Base-by-base conservation (phyloP, 2,797 vertebrate genomes). In the Lutjanus argentimaculatus region DNA sequence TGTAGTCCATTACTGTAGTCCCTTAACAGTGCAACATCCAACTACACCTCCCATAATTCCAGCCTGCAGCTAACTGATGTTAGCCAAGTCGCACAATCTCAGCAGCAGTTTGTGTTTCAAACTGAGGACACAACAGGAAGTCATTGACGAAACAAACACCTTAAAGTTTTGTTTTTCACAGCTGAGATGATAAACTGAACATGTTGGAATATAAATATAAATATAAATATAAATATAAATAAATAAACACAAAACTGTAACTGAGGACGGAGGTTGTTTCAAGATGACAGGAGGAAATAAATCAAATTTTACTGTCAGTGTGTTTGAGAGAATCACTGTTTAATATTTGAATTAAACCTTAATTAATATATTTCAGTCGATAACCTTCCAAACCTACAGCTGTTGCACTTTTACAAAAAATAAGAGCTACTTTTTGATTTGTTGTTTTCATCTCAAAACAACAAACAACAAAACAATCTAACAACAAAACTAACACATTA, bases 11-110 rank as follows among this genome's bases (percentile, higher is more conserved):
- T 58, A 4, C 11, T 67, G 68, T 25, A 14, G 77, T 72, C 36
- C 25, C 67, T 59, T 57, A 42, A 65, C 36, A 8, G 12, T 6
- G 42, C 16, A 22, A 3, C 49, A n/a, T 19, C 21, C 52, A 58
- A 75, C 75, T 76, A 77, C 82, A 81, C n/a, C 43, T 88, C 74
- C 88, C 83, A 90, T 86, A 62, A 84, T 66, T 64, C 74, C 45
- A 73, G 2, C 13, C 19, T 16, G 16, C 55, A 13, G 55, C 56
- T 42, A 4, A 17, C 55, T 4, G 7, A 42, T 12, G 45, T 67
- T 42, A 36, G 17, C 46, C 4, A 21, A 43, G 51, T 8, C 17
- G 5, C 40, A 5, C 10, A 8, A 11, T 36, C 12, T 7, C 36
- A 30, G 30, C n/a, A 2, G 15, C 22, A 7, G 43, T 14, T 46